These are phyloP conservation scores for Calephelis perditalis DNA, from an alignment of 2,888 invertebrate genomes.

Conservation along the genomic window DNA sequence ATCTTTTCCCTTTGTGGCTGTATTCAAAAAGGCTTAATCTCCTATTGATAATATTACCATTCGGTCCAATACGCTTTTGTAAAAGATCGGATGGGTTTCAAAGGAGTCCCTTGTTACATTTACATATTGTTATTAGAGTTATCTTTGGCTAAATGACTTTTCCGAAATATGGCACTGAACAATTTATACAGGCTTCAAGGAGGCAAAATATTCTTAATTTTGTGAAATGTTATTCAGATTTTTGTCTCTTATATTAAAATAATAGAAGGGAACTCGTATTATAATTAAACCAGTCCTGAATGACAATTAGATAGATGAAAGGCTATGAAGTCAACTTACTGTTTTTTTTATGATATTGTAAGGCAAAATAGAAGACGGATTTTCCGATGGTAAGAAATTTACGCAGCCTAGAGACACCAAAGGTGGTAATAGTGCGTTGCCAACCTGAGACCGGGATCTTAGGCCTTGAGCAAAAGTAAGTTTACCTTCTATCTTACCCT, in stretches of 20 bases:
- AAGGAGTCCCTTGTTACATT: constrained; percentile 10
- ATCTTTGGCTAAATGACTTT: constrained; percentile 12
- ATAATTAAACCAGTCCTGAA: neutral
- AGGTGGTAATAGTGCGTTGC: no score
- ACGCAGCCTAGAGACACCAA: no score
- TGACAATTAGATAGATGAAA: neutral
- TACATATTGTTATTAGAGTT: constrained; percentile 11
- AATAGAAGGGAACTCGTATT: neutral
- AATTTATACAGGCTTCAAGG: neutral
- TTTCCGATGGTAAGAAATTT: no score
- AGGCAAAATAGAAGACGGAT: no score
- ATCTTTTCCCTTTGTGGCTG: constrained; percentile 12
- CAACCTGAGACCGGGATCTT: no score
- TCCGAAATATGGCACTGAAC: neutral
- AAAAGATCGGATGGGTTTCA: constrained; percentile 5
- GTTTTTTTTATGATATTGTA: no score
- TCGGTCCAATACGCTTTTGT: constrained; percentile 22
- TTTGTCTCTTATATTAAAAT: neutral
- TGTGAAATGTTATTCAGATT: neutral
- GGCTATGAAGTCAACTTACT: neutral
- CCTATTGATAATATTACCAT: constrained; percentile 28
- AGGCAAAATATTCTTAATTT: neutral
- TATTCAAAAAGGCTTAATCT: constrained; percentile 27
- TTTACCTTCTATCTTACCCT: no score
- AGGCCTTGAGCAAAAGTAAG: no score